Conservation (phyloP, 2,113 vertebrate genomes). For the Bubalus kerabau region DNA sequence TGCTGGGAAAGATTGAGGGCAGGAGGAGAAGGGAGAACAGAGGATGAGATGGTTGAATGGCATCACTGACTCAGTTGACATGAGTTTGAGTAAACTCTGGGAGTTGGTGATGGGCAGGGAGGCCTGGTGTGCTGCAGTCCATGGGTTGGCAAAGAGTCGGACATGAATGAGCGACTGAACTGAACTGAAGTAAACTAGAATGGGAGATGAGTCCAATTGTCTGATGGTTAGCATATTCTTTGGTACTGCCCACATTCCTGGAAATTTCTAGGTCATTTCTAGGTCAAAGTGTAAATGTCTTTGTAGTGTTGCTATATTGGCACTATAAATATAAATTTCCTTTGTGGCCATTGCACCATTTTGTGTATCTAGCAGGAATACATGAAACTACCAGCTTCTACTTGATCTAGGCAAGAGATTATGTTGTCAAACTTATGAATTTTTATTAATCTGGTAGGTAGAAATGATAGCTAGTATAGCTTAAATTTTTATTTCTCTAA, state of each 20-base stretch:
- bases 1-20: background rate
- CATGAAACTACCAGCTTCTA: background rate
- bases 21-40: background rate
- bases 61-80: background rate
- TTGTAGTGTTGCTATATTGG: background rate
- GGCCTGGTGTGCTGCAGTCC: background rate
- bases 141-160: background rate
- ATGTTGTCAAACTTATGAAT: background rate
- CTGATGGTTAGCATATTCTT: background rate
- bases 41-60: background rate
- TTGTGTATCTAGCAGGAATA: background rate
- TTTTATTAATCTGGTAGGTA: background rate
- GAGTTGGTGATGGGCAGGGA: background rate
- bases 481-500: constrained; percentile 5
- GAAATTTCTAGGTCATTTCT: background rate
- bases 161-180: accelerated
- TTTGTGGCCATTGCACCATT: background rate
- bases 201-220: background rate
- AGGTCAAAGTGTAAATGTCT: background rate
- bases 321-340: background rate
- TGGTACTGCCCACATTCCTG: background rate
- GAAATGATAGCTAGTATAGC: background rate
- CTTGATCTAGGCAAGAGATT: background rate
- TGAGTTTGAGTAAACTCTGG: background rate
- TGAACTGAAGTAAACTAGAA: background rate